Conservation (phyloP, 2,888 invertebrate species). For the Mantis religiosa region DNA sequence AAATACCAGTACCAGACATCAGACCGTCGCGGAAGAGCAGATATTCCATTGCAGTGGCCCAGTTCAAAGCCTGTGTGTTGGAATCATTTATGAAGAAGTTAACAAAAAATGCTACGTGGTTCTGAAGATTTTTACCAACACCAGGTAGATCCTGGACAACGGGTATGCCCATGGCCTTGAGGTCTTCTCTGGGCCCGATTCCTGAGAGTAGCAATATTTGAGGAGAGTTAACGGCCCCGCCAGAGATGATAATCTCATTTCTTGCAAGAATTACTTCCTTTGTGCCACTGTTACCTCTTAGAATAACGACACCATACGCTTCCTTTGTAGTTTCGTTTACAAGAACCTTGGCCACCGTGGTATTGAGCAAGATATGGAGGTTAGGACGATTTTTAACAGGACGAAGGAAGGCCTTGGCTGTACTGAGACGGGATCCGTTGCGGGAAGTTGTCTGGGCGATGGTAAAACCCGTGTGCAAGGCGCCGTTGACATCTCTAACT, state of each 20-base stretch:
- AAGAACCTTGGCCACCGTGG: slow-evolving; percentile 71
- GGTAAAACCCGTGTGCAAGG: slow-evolving; percentile 73
- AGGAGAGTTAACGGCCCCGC: slow-evolving; percentile 89
- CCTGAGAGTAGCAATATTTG: slow-evolving; percentile 90
- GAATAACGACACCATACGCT: slow-evolving; percentile 67
- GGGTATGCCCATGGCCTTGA: slow-evolving; percentile 56
- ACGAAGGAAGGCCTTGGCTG: slow-evolving; percentile 75
- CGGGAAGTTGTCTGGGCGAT: slow-evolving; percentile 85
- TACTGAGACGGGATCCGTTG: slow-evolving; percentile 79
- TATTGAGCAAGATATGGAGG: slow-evolving; percentile 77
- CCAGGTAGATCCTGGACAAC: slow-evolving; percentile 70
- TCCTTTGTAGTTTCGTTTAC: slow-evolving; percentile 59
- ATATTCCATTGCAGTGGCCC: slow-evolving; percentile 91
- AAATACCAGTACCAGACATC: slow-evolving; percentile 85
- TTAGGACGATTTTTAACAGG: slow-evolving; percentile 72
- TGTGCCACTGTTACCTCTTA: slow-evolving; percentile 46
- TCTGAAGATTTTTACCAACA: slow-evolving; percentile 81
- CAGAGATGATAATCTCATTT: slow-evolving; percentile 40
- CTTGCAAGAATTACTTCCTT: slow-evolving; percentile 44
- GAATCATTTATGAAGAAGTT: slow-evolving; percentile 80
- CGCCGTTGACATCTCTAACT: slow-evolving; percentile 77
- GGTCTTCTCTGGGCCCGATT: slow-evolving; percentile 71
- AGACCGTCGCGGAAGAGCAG: slow-evolving; percentile 80
- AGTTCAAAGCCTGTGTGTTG: slow-evolving; percentile 80
- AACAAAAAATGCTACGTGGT: slow-evolving; percentile 76